Conservation (phyloP, 2,888 invertebrate genomes). For the Seira sanloemensis region DNA sequence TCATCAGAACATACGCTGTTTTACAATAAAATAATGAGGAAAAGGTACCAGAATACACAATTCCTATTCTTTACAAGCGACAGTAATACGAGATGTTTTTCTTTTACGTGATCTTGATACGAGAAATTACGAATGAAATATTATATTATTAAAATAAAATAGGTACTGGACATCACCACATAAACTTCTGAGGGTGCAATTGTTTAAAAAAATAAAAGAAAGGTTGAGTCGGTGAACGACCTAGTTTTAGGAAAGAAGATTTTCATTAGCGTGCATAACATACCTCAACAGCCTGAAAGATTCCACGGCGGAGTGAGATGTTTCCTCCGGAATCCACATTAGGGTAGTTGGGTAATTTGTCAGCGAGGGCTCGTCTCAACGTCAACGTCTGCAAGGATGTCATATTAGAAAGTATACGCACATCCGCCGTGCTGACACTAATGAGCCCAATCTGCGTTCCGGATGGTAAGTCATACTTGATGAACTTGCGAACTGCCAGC, state of each 20-base stretch:
- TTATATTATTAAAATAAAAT: no score
- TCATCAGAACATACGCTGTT: no score
- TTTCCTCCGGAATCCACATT: conserved; percentile 73
- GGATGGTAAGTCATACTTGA: conserved; percentile 72
- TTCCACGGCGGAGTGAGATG: conserved; percentile 72
- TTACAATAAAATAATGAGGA: no score
- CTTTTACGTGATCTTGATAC: no score
- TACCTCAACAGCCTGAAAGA: conserved; percentile 73
- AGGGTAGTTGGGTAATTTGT: conserved; percentile 74
- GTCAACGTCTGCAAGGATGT: conserved; percentile 71
- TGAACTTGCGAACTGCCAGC: conserved; percentile 73
- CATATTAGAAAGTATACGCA: conserved; percentile 73
- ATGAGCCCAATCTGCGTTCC: conserved; percentile 73
- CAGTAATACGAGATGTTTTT: no score
- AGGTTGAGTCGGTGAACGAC: no score
- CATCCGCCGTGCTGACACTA: conserved; percentile 72
- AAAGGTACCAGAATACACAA: no score
- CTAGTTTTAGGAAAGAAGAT: not conserved
- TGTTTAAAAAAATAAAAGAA: no score
- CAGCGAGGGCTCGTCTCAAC: conserved; percentile 72
- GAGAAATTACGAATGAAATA: no score
- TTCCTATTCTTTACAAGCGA: no score
- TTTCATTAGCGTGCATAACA: not conserved
- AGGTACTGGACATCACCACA: no score
- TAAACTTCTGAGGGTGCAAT: no score